phyloP scores from a whole-genome alignment of 30 jellyfish, hydroid and myxozoan genomes.

The Hydra vulgaris region DNA sequence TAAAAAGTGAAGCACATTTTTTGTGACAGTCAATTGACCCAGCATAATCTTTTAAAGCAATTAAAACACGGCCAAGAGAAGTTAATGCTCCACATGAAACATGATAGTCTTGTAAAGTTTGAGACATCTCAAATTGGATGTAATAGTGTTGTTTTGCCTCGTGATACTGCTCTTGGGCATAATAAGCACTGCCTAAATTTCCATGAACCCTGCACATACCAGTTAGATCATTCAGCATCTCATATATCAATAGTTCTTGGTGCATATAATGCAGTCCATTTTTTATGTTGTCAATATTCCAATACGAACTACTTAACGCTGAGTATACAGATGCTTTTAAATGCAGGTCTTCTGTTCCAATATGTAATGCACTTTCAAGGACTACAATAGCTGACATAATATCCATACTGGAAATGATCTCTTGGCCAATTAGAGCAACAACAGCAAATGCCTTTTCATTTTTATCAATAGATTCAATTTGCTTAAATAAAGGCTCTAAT shows the following conservation, averaged over 20 bases:
- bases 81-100: constrained; percentile 61
- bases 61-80: constrained; percentile 89
- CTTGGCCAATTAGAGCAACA: constrained; percentile 92
- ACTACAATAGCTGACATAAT: constrained; percentile 71
- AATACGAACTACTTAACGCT: constrained; percentile 79
- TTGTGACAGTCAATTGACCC: constrained; percentile 83
- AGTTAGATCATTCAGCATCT: constrained; percentile 44
- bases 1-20: constrained; percentile 60
- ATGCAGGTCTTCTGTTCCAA: constrained; percentile 66
- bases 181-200: constrained; percentile 79
- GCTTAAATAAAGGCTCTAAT: constrained; percentile 69
- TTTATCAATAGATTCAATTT: constrained; percentile 58
- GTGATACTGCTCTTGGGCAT: constrained; percentile 50
- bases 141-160: constrained; percentile 75
- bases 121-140: constrained; percentile 59
- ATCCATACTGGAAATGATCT: constrained; percentile 59
- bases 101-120: constrained; percentile 31
- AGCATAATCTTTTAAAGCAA: constrained; percentile 50
- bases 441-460: constrained; percentile 65
- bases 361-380: constrained; percentile 75
- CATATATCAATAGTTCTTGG: constrained; percentile 69
- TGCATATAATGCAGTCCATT: constrained; percentile 86
- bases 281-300: constrained; percentile 72
- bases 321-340: constrained; percentile 75
- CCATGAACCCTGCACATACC: constrained; percentile 96